Base-by-base conservation (phyloP, 1,140 invertebrate genomes). In the Camponotus vicinus region DNA sequence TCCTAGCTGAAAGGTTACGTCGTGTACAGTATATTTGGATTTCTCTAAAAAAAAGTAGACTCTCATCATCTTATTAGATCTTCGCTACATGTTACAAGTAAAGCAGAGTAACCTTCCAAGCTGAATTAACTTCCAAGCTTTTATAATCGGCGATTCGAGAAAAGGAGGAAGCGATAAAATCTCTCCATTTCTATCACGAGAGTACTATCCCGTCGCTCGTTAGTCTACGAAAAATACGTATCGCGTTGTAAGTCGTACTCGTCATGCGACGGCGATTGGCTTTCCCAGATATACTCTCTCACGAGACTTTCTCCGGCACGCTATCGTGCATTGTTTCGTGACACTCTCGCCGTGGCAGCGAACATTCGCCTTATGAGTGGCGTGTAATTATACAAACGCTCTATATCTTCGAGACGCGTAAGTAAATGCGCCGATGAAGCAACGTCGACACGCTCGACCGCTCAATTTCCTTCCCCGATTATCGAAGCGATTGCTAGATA, bases 291-390 rank as follows among this genome's bases (percentile, higher is more conserved):
- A 87, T 84, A 89, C 89, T 86, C 87, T 66, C 86, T 79, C 77
- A 73, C 67, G 64, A 80, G 85, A 92, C 91, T 92, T 92, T 92
- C 91, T 88, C 91, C 80, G 73, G 42, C 71, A 71, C 57, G 61
- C 77, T 85, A 90, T 91, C 89, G 90, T 88, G 69, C 86, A 92
- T 92, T 92, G 92, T 92, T 87, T 90, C 87, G 64, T 49, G 86
- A 89, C 83, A 85, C 85, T 88, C 82, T 91, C 86, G 63, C 90
- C 71, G 59, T 57, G 18, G 40, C 61, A 34, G 45, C 45, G 77
- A 80, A 42, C 77, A 80, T 57, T 80, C 77, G 64, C 77, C 69
- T 83, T 63, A 75, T 57, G 27, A 61, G 69, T 18, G 49, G 40
- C 69, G 55, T 73, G 55, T 59, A 83, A 83, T 83, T 83, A 83